phyloP scores from a whole-genome alignment of 2,113 vertebrate species.

The Delphinapterus leucas region DNA sequence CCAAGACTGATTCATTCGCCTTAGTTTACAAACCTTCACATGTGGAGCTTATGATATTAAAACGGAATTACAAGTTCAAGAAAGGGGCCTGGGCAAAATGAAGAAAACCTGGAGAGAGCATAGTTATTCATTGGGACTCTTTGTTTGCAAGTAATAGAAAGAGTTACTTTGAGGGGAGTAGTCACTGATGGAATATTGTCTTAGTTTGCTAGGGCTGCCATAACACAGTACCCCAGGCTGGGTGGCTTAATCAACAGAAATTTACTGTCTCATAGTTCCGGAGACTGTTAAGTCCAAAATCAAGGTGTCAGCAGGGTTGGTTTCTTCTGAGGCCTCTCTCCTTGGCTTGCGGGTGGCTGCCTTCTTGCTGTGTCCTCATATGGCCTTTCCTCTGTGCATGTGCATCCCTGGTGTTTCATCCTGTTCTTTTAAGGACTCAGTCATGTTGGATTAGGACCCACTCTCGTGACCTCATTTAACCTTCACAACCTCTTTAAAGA shows the following conservation, averaged over 20 bases:
- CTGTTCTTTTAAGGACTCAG: neutral
- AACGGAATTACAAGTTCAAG: neutral
- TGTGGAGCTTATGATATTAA: neutral
- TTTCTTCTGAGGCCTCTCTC: neutral
- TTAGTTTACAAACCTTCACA: neutral
- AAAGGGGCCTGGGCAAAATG: neutral
- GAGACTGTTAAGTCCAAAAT: neutral
- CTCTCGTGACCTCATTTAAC: neutral
- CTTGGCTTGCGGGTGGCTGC: neutral
- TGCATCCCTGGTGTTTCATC: neutral
- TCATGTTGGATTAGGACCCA: neutral
- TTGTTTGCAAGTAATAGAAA: neutral
- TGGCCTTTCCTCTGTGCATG: neutral
- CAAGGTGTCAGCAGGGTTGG: rapidly evolving
- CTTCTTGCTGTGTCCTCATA: rapidly evolving
- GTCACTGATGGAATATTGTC: neutral
- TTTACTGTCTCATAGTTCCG: neutral
- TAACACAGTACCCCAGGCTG: neutral
- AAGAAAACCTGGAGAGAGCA: neutral
- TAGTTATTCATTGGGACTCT: neutral
- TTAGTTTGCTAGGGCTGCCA: neutral
- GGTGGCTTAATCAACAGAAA: neutral
- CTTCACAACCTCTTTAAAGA: neutral
- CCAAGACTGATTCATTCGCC: neutral
- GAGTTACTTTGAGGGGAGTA: neutral